Base-by-base conservation (phyloP, 2,797 vertebrate genomes). In the Cirrhinus mrigala region DNA sequence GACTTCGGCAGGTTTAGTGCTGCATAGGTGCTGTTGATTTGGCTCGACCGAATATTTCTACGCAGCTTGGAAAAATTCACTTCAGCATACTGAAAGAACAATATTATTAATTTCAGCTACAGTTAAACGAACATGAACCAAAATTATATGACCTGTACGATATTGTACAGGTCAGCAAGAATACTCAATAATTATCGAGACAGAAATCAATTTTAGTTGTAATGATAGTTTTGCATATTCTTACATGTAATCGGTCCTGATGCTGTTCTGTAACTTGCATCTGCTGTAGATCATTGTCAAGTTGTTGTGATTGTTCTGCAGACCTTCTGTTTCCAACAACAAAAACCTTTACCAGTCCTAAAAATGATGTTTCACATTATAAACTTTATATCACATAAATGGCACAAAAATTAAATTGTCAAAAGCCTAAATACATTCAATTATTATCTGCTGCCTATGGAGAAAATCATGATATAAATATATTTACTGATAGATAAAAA, bases 1-100 rank as follows among this genome's bases (percentile, higher is more conserved):
- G 46, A 5, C 9, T 18, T 54, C 10, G 50, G 27, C 18, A 22
- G 50, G 1, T 54, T 54, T 22, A 76, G 27, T 11, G 73, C 48
- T 20, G 48, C 24, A 15, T 76, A 76, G 18, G 73, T 76, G 50
- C 48, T 54, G 46, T 76, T 76, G 50, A 18, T 20, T 52, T 56
- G 50, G 48, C 50, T 33, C 9, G 27, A 6, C 24, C 16, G 73
- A 22, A 52, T 33, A 37, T 79, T 79, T 79, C 56, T 77, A 16
- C 12, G 76, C 0, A 79, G 6, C 20, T 79, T 79, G 22, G 76
- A 44, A 79, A 79, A 79, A 2, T 79, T 54, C 54, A 78, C n/a
- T 0, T 14, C 14, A 15, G 76, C 76, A 0, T 79, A 62, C 76
- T 62, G 56, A 79, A 79, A 77, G 12, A 77, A 0, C 3, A 60